Evolutionary conservation across 1,140 invertebrate species (phyloP).

Genomic region (Cydia pomonella): DNA sequence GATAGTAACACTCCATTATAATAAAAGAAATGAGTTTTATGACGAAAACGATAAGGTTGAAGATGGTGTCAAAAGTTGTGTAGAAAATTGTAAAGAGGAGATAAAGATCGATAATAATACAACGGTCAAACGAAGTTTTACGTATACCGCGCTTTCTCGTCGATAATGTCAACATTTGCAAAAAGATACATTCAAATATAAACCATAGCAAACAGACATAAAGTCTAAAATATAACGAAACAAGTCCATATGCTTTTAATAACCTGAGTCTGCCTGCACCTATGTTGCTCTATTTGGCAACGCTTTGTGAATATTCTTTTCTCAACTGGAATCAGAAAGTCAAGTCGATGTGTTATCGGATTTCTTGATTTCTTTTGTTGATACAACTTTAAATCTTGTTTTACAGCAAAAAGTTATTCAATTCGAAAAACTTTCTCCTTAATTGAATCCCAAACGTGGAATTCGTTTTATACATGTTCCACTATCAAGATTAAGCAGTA

Average conservation of each 20-base stretch:
- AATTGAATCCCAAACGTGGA: constrained; percentile 25
- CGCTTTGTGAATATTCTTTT: constrained; percentile 14
- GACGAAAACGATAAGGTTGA: not conserved
- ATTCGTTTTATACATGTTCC: constrained; percentile 28
- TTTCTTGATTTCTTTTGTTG: constrained; percentile 31
- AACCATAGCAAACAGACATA: not conserved
- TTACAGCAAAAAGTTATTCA: constrained; percentile 23
- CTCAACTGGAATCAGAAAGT: constrained; percentile 13
- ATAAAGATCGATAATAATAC: constrained; percentile 68
- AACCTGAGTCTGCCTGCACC: constrained; percentile 13
- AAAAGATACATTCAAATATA: not conserved
- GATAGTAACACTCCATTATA: not conserved
- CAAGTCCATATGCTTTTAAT: not conserved
- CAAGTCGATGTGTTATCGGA: constrained; percentile 22
- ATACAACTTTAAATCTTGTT: constrained; percentile 28
- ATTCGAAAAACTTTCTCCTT: constrained; percentile 30
- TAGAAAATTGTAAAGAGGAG: constrained; percentile 39
- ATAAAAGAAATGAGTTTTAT: not conserved
- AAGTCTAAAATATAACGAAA: not conserved
- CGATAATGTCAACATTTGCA: constrained; percentile 6
- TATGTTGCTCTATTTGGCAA: constrained; percentile 28
- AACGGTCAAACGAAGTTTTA: constrained; percentile 36
- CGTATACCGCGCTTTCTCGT: constrained; percentile 14
- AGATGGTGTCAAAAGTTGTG: constrained; percentile 7
- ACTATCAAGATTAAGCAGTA: constrained; percentile 8